Percentiles rank a stretch among this genome's conserved stretches.
phyloP scores from a whole-genome alignment of 2,888 invertebrate species.

The Ellobium chinense region DNA sequence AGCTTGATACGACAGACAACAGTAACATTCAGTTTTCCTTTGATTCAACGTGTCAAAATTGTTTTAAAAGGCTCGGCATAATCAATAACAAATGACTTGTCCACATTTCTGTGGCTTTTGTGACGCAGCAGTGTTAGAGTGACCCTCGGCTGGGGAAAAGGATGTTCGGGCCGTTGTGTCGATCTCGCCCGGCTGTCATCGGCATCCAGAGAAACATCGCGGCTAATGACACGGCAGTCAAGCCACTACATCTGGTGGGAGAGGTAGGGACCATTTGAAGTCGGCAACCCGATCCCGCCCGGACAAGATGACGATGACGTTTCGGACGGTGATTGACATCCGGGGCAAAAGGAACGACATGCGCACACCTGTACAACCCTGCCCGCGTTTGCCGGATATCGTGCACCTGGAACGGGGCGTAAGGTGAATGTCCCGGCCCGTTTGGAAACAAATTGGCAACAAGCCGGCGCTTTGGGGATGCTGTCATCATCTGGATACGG shows the following conservation, averaged over 20 bases:
- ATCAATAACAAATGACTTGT: constrained; percentile 7
- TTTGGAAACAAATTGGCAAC: constrained; percentile 24
- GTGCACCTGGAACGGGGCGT: neutral
- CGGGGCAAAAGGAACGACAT: neutral
- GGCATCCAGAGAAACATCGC: constrained; percentile 11
- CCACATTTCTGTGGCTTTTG: neutral
- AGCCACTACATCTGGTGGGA: constrained; percentile 29
- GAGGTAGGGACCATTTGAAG: constrained; percentile 23
- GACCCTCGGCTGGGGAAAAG: neutral
- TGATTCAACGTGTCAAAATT: constrained; percentile 1
- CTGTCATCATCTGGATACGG: constrained; percentile 21
- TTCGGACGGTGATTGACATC: constrained; percentile 5
- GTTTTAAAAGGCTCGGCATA: constrained; percentile 4
- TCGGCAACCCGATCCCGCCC: constrained; percentile 23
- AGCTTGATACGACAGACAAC: too few species aligned
- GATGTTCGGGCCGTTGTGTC: constrained; percentile 5
- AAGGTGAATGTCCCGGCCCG: neutral
- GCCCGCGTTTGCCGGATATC: too few species aligned
- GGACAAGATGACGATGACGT: neutral
- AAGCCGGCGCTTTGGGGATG: neutral
- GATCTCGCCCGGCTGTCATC: constrained; percentile 23
- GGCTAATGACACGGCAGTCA: constrained; percentile 18
- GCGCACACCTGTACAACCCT: constrained; percentile 13
- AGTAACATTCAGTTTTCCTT: neutral
- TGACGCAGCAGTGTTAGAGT: neutral